Base-by-base conservation (phyloP, 1,140 invertebrate species). In the Globodera rostochiensis region DNA sequence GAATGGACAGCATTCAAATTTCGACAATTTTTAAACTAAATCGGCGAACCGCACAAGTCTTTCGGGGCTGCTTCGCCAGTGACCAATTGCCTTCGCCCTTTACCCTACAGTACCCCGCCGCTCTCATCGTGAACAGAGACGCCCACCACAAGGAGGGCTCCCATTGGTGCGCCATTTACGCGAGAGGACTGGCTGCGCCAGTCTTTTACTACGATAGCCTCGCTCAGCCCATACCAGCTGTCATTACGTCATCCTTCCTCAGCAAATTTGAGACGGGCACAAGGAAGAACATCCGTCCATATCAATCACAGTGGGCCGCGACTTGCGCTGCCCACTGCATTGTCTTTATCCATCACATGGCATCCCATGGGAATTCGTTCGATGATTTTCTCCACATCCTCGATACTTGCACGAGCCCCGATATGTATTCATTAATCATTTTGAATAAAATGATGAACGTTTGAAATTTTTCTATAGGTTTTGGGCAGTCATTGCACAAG, bases 1-100 rank as follows among this genome's bases (percentile, higher is more conserved):
- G 36, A 36, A 77, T 77, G 75, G 46, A 77, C 57, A 77, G 53
- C 15, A 2, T 8, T 9, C 75, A 77, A 47, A 77, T 77, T 67
- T 6, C 75, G 45, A 77, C 25, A n/a, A 77, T 77, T 15, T 66
- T 77, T n/a, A 21, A 4, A 8, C 13, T 46, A 77, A 77, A 77
- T 64, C n/a, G 7, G 67, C 13, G 21, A n/a, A 77, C 75, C 45
- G 13, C 5, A 1, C 46, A 0, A 25, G 19, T 76, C 6, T 76
- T 76, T 53, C 46, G 64, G 45, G 74, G 74, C 3, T 76, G 74
- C 11, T 76, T 25, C 36, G 53, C 74, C 7, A 64, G 74, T 76
- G 74, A 76, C 21, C 46, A n/a, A 21, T 13, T 77, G 11, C 75
- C 75, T 2, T 47, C 69, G 4, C 69, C 69, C 36, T 1, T 21